A percentile compares a stretch with the other conserved stretches of the same genome.
Conservation (phyloP, 2,797 vertebrate species). For the Neopelma chrysocephalum region DNA sequence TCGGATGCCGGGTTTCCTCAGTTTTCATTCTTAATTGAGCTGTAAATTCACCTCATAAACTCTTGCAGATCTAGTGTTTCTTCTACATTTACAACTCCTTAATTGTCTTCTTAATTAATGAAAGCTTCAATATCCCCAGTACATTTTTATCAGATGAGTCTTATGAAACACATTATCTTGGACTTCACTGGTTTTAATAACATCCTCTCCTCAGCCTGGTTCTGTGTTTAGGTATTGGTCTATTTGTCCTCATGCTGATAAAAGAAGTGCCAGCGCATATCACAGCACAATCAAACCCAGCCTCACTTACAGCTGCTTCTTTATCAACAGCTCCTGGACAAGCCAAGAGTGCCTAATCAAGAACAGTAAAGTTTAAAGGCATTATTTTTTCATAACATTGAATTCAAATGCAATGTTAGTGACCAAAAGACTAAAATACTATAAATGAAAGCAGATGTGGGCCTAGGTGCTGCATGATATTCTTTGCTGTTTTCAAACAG, state of each 20-base stretch:
- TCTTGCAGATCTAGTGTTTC: background rate
- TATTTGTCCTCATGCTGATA: background rate
- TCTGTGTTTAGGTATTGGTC: background rate
- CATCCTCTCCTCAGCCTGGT: background rate
- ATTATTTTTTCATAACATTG: background rate
- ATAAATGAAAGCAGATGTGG: background rate
- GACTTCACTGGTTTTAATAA: background rate
- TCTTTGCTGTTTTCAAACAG: background rate
- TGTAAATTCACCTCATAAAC: conserved; percentile 6
- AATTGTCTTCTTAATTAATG: conserved; percentile 24
- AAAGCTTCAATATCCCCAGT: background rate
- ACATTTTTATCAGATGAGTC: background rate
- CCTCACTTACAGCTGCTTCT: background rate
- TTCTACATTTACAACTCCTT: background rate
- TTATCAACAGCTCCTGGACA: background rate
- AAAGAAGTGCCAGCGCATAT: background rate
- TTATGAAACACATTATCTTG: background rate
- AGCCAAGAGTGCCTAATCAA: background rate
- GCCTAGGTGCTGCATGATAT: background rate
- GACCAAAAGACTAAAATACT: background rate
- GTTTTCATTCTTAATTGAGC: background rate
- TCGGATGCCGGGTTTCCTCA: background rate
- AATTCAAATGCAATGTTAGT: background rate
- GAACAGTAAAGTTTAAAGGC: background rate
- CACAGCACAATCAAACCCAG: background rate